Conservation (phyloP, 64 coral and sea anemone species). For the Actinia tenebrosa region DNA sequence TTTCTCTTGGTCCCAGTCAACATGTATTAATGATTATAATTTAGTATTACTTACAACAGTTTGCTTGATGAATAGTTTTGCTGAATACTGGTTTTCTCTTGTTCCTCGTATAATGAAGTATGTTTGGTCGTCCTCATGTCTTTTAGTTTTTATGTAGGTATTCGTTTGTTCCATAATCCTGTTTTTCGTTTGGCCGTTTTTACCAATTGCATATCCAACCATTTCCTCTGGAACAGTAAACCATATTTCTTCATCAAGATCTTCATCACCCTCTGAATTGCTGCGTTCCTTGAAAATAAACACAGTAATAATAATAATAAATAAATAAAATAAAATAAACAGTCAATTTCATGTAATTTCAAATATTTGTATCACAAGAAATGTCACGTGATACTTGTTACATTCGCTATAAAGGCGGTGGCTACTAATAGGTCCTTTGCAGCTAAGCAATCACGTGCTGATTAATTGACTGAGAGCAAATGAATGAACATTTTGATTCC, state of each 20-base stretch:
- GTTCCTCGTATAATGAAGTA: not conserved
- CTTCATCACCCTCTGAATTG: not conserved
- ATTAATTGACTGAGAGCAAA: no score
- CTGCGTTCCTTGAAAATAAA: not conserved
- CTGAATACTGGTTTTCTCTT: not conserved
- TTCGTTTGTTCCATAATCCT: constrained; percentile 5
- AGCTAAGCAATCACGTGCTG: no score
- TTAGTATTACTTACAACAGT: not conserved
- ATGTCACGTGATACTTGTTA: no score
- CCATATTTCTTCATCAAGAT: not conserved
- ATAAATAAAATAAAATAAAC: no score
- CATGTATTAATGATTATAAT: no score
- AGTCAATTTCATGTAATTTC: no score
- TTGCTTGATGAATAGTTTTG: not conserved
- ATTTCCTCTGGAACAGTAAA: not conserved
- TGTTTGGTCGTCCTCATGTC: not conserved
- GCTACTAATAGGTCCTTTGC: no score
- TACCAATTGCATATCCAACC: constrained; percentile 2
- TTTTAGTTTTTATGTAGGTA: not conserved
- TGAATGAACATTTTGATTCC: no score
- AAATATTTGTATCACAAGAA: no score
- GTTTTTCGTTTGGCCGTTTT: not conserved
- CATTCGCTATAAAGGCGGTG: no score
- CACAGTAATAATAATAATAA: no score
- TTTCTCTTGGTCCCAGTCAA: no score